Percentiles rank a stretch among this genome's conserved stretches.
phyloP scores from a whole-genome alignment of 1,140 invertebrate species.

The Ceratosolen fusciceps region DNA sequence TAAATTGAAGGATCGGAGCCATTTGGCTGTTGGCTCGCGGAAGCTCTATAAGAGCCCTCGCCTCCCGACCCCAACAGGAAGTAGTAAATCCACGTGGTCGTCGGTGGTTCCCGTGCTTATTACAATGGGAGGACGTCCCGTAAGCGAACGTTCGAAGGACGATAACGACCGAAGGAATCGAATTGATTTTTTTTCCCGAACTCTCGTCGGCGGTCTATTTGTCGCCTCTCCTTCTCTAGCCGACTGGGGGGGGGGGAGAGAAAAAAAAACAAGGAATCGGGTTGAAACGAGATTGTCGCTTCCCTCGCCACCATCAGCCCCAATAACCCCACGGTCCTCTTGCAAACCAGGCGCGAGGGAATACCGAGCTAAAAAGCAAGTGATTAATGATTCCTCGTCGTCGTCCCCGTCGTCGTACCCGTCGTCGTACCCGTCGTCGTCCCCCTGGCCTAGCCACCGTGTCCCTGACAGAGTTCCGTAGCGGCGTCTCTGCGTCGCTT shows the following conservation, averaged over 20 bases:
- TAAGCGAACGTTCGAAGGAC: no score
- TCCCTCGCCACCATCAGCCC: slow-evolving; percentile 66
- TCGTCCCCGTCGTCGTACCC: slow-evolving; percentile 17
- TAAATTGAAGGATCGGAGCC: no score
- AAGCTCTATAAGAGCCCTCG: no score
- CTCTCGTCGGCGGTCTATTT: no score
- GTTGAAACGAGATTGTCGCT: slow-evolving; percentile 54
- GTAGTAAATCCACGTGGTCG: no score
- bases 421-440: no score
- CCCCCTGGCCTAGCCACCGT: no score
- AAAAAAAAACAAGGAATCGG: no score
- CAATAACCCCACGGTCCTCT: slow-evolving; percentile 66
- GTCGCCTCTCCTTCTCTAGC: slow-evolving; percentile 7
- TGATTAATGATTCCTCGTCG: slow-evolving; percentile 70
- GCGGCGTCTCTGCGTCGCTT: not conserved
- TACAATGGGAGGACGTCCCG: not conserved
- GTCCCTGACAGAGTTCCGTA: slow-evolving; percentile 8
- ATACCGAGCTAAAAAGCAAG: slow-evolving; percentile 69
- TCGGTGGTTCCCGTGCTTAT: slow-evolving; percentile 12
- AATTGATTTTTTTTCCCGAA: slow-evolving; percentile 23
- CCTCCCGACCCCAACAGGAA: no score
- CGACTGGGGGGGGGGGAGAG: no score
- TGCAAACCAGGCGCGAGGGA: slow-evolving; percentile 70
- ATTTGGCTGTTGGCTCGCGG: no score
- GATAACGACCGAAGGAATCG: slow-evolving; percentile 28